Evolutionary conservation across 2,113 vertebrate genomes (phyloP).

Genomic region (Myodes glareolus): DNA sequence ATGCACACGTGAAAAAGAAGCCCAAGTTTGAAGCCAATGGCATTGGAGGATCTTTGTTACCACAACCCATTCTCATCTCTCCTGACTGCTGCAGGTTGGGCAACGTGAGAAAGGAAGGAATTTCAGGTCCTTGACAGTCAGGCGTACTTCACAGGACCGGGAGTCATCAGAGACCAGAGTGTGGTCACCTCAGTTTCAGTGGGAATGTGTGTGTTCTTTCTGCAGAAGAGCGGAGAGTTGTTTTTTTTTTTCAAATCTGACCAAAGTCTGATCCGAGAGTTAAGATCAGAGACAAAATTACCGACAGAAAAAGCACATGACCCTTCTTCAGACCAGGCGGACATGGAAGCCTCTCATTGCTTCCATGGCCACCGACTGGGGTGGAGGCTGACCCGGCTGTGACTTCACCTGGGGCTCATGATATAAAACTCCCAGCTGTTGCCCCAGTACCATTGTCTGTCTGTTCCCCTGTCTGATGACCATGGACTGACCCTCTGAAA

Average conservation of each 20-base stretch:
- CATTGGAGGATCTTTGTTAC: neutral
- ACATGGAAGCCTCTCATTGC: neutral
- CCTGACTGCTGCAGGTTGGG: neutral
- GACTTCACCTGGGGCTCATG: neutral
- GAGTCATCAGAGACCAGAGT: neutral
- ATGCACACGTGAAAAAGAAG: neutral
- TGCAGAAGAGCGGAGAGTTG: neutral
- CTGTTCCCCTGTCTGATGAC: neutral
- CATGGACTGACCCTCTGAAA: neutral
- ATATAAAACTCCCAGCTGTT: neutral
- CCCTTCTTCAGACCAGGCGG: neutral
- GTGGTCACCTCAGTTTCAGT: neutral
- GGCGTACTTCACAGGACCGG: neutral
- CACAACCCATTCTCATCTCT: neutral
- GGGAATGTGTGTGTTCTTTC: constrained; percentile 40
- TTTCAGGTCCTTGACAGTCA: neutral
- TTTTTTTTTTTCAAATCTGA: constrained; percentile 23
- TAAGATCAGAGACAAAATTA: constrained; percentile 43
- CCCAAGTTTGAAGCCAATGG: neutral
- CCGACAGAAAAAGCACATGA: constrained; percentile 21
- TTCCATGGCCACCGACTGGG: neutral
- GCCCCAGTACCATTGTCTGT: neutral
- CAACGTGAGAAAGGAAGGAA: neutral
- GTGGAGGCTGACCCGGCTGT: too few species aligned
- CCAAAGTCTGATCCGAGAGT: neutral